Base-by-base conservation (phyloP, 2,888 invertebrate genomes). In the Neoaliturus tenellus region DNA sequence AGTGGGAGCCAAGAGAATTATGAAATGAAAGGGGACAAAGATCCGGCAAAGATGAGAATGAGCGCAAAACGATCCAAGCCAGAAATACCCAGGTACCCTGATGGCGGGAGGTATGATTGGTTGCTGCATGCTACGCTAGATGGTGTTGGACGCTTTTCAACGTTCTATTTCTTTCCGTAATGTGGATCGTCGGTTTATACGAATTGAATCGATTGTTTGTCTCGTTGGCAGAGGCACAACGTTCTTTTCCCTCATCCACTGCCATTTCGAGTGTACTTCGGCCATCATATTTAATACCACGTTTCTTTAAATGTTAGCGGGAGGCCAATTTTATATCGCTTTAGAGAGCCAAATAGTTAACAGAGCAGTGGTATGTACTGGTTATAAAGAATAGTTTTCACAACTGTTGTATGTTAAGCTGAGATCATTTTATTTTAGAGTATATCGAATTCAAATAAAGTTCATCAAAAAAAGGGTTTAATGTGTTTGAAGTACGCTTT, bases 111-210 rank as follows among this genome's bases (percentile, higher is more conserved):
- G 28, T 78, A 78, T 78, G 78, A 78, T 78, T 78, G 78, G 78
- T 78, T 48, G 35, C 78, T 28, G 78, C 55, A 48, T 35, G 48
- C 33, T 28, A 48, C 51, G 31, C 55, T 28, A 35, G 20, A 20
- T 55, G 78, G 33, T 25, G 62, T 78, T 78, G 78, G 78, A 78
- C 48, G 78, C 48, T 35, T 48, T n/a, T 78, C 78, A 78, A 78
- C 48, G 78, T 78, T 78, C 78, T 78, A 78, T 78, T 78, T 78
- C 78, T 78, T 78, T 78, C 78, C 78, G 48, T 78, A 78, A 78
- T 55, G 78, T 78, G 78, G 78, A 78, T 78, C 78, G 31, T 48
- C 51, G 55, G 78, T 78, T 78, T 78, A 55, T 78, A 78, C 78
- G 78, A 78, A 51, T 78, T 78, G 55, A 78, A 78, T 78, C 78